These are phyloP conservation scores for Lepus europaeus DNA, from an alignment of 2,113 vertebrate genomes.

Conservation along the genomic window DNA sequence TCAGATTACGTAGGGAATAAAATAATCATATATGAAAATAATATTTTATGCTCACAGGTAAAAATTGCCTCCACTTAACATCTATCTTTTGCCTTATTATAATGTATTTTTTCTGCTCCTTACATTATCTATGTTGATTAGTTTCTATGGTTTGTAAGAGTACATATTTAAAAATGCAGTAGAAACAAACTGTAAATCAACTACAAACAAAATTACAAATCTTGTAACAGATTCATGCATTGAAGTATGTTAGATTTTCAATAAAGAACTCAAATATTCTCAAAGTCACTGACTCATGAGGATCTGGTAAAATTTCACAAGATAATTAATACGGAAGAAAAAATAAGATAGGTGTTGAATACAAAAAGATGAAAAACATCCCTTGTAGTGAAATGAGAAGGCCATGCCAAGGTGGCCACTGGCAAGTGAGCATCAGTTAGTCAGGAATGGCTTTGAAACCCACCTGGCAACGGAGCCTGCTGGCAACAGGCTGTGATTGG, in stretches of 20 bases:
- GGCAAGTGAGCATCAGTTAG: too few relatives aligned
- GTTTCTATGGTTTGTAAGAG: background rate
- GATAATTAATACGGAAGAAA: background rate
- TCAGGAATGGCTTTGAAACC: too few relatives aligned
- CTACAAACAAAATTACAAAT: background rate
- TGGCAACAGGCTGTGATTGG: too few relatives aligned
- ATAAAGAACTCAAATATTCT: background rate
- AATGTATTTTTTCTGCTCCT: background rate
- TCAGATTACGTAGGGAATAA: background rate
- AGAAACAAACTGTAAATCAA: background rate
- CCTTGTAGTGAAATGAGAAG: too few relatives aligned
- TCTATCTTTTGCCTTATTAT: background rate
- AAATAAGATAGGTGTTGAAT: background rate
- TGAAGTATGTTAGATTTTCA: background rate
- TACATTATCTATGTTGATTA: background rate
- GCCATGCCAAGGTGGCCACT: too few relatives aligned
- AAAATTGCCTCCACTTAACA: background rate
- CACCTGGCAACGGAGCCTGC: too few relatives aligned
- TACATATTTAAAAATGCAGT: background rate
- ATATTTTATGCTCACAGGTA: background rate
- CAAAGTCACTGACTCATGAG: background rate
- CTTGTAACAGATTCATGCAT: background rate
- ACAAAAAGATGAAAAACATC: background rate
- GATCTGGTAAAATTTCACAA: slow-evolving; percentile 23
- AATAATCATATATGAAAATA: background rate